A percentile compares a stretch with the other conserved stretches of the same genome.
Evolutionary conservation across 2,888 invertebrate species (phyloP).

Genomic region (Xanthia togata): DNA sequence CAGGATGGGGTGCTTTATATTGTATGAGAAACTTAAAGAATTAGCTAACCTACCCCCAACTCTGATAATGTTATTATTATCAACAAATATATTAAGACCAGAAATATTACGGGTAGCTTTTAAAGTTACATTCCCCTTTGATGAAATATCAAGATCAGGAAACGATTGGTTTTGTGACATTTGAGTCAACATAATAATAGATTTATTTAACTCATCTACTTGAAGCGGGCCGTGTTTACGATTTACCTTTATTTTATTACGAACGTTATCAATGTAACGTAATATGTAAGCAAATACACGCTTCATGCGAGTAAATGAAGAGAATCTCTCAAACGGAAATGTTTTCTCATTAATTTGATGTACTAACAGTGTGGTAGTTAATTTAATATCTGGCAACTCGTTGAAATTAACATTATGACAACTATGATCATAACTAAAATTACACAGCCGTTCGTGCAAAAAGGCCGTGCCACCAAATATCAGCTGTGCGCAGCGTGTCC

Average conservation of each 20-base stretch:
- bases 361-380: background rate
- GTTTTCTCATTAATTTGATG: constrained; percentile 1
- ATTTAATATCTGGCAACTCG: background rate
- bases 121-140: no score
- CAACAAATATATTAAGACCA: background rate
- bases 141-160: no score
- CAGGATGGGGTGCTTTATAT: background rate
- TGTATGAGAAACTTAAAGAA: constrained; percentile 4
- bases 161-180: no score
- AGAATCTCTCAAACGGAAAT: background rate
- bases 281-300: background rate
- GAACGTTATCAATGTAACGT: background rate
- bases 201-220: background rate
- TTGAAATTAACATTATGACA: background rate
- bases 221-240: background rate
- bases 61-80: constrained; percentile 3
- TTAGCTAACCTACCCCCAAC: constrained; percentile 3
- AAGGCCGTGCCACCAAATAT: constrained; percentile 9
- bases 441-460: background rate
- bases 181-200: no score
- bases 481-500: constrained; percentile 2
- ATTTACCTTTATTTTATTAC: background rate
- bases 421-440: background rate
- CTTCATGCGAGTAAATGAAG: constrained; percentile 1
- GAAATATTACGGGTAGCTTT: no score